Evolutionary conservation across 2,113 vertebrate genomes (phyloP).

Genomic region (Salminus brasiliensis): DNA sequence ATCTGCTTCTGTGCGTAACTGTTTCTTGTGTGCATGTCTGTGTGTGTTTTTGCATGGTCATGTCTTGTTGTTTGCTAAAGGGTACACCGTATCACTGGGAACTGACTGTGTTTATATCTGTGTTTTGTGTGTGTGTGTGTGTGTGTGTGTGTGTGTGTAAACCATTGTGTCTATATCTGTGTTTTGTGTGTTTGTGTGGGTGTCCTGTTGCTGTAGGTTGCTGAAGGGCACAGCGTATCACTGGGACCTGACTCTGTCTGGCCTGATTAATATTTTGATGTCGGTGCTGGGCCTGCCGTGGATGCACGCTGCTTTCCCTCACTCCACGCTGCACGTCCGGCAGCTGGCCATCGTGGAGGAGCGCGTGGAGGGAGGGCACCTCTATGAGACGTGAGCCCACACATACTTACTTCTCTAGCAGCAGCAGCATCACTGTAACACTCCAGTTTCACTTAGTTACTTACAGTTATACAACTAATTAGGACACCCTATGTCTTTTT

Average conservation of each 20-base stretch:
- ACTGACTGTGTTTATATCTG: conserved; percentile 24
- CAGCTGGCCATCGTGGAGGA: conserved; percentile 96
- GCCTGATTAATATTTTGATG: conserved; percentile 92
- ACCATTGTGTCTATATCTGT: conserved; percentile 9
- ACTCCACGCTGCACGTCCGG: conserved; percentile 93
- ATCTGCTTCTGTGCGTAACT: not conserved
- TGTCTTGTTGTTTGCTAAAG: conserved; percentile 24
- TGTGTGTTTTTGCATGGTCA: conserved; percentile 31
- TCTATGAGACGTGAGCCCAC: conserved; percentile 93
- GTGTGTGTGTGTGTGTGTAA: not conserved
- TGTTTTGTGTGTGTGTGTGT: not conserved
- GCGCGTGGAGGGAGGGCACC: conserved; percentile 93
- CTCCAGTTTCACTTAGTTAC: conserved; percentile 15
- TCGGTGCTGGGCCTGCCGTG: conserved; percentile 94
- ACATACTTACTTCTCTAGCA: conserved; percentile 2
- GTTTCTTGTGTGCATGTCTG: conserved; percentile 20
- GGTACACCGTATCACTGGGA: conserved; percentile 18
- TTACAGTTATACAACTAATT: not conserved
- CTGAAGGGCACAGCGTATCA: conserved; percentile 97
- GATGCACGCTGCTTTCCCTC: conserved; percentile 97
- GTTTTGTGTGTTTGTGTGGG: conserved; percentile 11
- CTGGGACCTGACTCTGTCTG: conserved; percentile 97
- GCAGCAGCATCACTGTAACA: conserved; percentile 20
- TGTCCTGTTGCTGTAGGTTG: conserved; percentile 76
- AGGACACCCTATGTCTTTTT: too few species aligned